A percentile compares a stretch with the other conserved stretches of the same genome.
These are phyloP conservation scores for Clinocottus analis DNA, from an alignment of 2,113 vertebrate species.

Conservation along the genomic window DNA sequence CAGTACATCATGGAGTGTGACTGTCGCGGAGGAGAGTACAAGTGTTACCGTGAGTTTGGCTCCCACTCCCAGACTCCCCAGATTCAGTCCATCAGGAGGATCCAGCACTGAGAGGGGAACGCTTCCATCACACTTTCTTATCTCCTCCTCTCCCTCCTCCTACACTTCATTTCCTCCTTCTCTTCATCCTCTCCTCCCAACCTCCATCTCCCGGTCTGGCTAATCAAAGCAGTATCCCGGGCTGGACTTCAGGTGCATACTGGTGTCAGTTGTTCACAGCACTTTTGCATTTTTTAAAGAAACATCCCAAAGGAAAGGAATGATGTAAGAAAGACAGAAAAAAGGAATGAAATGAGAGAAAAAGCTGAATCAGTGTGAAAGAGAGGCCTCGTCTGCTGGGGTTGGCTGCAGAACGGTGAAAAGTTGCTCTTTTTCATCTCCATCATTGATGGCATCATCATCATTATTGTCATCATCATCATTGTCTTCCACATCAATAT, in stretches of 20 bases:
- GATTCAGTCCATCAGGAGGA: slow-evolving; percentile 95
- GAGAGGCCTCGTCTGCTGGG: slow-evolving; percentile 48
- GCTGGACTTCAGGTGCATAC: slow-evolving; percentile 74
- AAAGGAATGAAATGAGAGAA: slow-evolving; percentile 63
- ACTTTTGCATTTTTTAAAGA: slow-evolving; percentile 68
- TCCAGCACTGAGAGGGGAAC: slow-evolving; percentile 89
- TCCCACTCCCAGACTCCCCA: slow-evolving; percentile 95
- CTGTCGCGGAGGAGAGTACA: slow-evolving; percentile 94
- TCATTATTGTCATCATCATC: slow-evolving; percentile 48
- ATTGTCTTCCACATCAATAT: slow-evolving; percentile 62
- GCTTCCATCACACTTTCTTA: slow-evolving; percentile 39
- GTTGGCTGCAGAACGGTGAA: slow-evolving; percentile 53
- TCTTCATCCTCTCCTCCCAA: slow-evolving; percentile 40
- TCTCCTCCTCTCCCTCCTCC: slow-evolving; percentile 40
- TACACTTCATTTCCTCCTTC: slow-evolving; percentile 59
- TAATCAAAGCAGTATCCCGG: slow-evolving; percentile 56
- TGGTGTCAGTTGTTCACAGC: slow-evolving; percentile 70
- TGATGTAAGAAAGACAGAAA: slow-evolving; percentile 69
- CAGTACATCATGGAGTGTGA: slow-evolving; percentile 96
- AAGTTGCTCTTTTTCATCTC: slow-evolving; percentile 65
- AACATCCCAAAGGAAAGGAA: slow-evolving; percentile 66
- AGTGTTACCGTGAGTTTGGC: slow-evolving; percentile 95
- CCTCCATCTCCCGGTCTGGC: slow-evolving; percentile 51
- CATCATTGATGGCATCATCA: slow-evolving; percentile 59
- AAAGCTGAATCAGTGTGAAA: slow-evolving; percentile 50